A percentile compares a stretch with the other conserved stretches of the same genome.
Evolutionary conservation across 2,113 vertebrate genomes (phyloP).

Genomic region (human): DNA sequence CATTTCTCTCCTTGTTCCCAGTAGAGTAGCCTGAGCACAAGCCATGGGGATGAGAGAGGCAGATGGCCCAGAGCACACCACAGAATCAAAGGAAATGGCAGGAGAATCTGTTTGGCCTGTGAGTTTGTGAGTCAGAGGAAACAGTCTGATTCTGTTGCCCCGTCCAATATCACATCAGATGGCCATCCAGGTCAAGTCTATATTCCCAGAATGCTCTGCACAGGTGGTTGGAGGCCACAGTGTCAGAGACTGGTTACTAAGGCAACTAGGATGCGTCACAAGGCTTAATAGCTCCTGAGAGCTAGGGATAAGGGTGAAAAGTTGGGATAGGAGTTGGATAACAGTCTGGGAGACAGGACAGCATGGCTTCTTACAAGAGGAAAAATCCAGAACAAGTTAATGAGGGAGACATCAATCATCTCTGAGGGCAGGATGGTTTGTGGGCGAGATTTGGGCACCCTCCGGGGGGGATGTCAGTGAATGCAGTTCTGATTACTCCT

Average conservation of each 20-base stretch:
- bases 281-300: not conserved
- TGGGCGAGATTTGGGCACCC: not conserved
- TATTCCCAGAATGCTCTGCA: not conserved
- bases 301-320: not conserved
- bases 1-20: constrained; percentile 11
- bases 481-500: constrained; percentile 9
- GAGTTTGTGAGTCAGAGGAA: not conserved
- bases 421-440: not conserved
- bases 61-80: not conserved
- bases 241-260: constrained; percentile 30
- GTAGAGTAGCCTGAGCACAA: not conserved
- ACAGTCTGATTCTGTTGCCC: not conserved
- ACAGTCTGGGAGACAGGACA: not conserved
- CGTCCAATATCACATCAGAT: constrained; percentile 12
- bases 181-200: not conserved
- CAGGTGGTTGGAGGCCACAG: not conserved
- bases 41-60: not conserved
- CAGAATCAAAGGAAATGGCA: constrained; percentile 4
- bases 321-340: not conserved
- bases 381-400: not conserved
- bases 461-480: not conserved
- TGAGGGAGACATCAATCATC: not conserved
- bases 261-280: not conserved
- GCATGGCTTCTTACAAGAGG: not conserved
- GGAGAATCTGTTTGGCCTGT: not conserved